Base-by-base conservation (phyloP, 2,113 vertebrate species). In the Hippocampus comes region DNA sequence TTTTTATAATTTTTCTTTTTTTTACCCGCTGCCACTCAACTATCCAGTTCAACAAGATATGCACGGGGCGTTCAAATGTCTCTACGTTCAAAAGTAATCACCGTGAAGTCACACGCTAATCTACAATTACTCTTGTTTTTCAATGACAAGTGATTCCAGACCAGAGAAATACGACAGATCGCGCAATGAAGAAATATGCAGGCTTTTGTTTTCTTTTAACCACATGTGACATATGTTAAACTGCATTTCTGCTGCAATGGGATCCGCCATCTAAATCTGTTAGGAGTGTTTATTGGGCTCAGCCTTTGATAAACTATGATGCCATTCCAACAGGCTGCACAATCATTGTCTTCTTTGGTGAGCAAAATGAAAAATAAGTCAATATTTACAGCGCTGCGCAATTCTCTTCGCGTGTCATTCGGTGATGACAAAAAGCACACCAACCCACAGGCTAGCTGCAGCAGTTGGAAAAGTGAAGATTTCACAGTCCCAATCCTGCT, bases 61-160 rank as follows among this genome's bases (percentile, higher is more conserved):
- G 78, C 78, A 77, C 79, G 84, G 84, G 42, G 71, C 82, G 84
- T 71, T 65, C 73, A 86, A 83, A 86, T 87, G 78, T 79, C 78
- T 74, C 51, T 49, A 63, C 78, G 69, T 64, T 68, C 63, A 20
- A 53, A 53, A 20, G 83, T 90, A 85, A 86, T 88, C 86, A 83
- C 66, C 73, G 68, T 6, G 10, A 65, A n/a, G 6, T 30, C 27
- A 8, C 27, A 60, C 5, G 10, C 12, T 59, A 27, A 3, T 77
- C 77, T 80, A 25, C 43, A 83, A 77, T 63, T 63, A 71, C 72
- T 43, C 79, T 78, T 77, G 49, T 84, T 21, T 12, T 57, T 25
- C 25, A 18, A 20, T 61, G 27, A 34, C 15, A 18, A 20, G 30
- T 56, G 11, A 66, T 17, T 67, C 17, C 0, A 27, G 65, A 56